Evolutionary conservation across 1,140 invertebrate species (phyloP), one percentile per base, ranked within the genome.

Genomic region (Hestina assimilis): DNA sequence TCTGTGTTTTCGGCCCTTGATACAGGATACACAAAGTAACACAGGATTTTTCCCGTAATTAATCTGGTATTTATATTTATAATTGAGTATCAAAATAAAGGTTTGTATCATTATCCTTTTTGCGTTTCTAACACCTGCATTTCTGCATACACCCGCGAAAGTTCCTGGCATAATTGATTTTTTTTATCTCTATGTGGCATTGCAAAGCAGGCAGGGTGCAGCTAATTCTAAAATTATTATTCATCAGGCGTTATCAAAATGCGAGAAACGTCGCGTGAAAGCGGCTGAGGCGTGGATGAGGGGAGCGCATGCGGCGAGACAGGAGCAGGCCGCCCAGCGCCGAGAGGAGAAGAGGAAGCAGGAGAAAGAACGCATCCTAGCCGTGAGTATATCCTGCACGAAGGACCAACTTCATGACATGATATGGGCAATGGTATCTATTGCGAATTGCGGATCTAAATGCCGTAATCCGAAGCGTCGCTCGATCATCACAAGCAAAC

Each of bases 201-300:
- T n/a, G n/a, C n/a, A n/a, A n/a, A n/a, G n/a, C n/a, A n/a, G n/a
- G n/a, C n/a, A n/a, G n/a, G n/a, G n/a, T n/a, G 31, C 6, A 33
- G 15, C 9, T 9, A 46, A 9, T 28, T 33, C 19, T 40, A 12
- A 28, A n/a, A 29, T 31, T 54, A 12, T n/a, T 17, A 1, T 17
- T 0, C 8, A 11, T 0, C 64, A 96, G 95, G 95, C 93, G 19
- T 95, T 96, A 89, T 75, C 80, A 9, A 99, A 98, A 89, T 94
- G 96, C 20, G 97, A 99, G 71, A 97, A 96, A 83, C 98, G 98
- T 79, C 93, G 98, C 9, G 91, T 95, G 79, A 94, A 93, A 66
- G 95, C 98, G 0, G 95, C 97, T 77, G 98, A 99, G 88, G 93
- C 94, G 17, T 99, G 97, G 89, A 80, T 97, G 62, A 98, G 99